Evolutionary conservation across 1,140 invertebrate species (phyloP), one percentile per base, ranked within the genome.

Genomic region (Prorops nasuta): DNA sequence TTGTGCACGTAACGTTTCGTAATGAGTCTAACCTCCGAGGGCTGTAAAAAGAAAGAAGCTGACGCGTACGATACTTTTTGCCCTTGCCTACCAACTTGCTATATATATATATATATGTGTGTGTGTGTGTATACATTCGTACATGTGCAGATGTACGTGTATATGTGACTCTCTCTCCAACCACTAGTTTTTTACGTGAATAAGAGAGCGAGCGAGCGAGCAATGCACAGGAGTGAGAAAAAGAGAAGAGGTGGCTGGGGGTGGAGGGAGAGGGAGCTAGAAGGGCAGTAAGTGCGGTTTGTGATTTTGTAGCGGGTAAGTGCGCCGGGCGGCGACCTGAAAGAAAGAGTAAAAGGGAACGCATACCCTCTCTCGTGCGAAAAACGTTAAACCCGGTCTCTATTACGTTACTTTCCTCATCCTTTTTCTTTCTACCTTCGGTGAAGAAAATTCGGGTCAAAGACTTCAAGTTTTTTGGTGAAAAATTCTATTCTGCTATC

Each of bases 1-100:
- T 58, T 60, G 52, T 48, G 37, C 52, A 56, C 44, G 52, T 51
- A 58, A 60, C 56, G 51, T 60, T 55, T 45, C 41, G 56, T 59
- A 60, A 60, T 51, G 58, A 60, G 56, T 56, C 48, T 51, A 60
- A 60, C 48, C 58, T 49, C 38, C 34, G 43, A 42, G 32, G 46
- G 42, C 20, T 15, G 42, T 55, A 59, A 60, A 59, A 60, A 56
- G 52, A 19, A 49, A 56, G 38, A 28, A 43, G 49, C 53, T 48
- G 58, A 60, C 58, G 56, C 35, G 44, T 34, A 21, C 44, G 36
- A 28, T 49, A 51, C 40, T 59, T 51, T 49, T 58, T 60, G 36
- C 48, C 22, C 31, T 37, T 44, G 19, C 44, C 17, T 46, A 48
- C 47, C 51, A 55, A 22, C 21, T 35, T 18, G 34, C 14, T 14